Conservation (phyloP, 2,113 vertebrate species). For the Origma solitaria region DNA sequence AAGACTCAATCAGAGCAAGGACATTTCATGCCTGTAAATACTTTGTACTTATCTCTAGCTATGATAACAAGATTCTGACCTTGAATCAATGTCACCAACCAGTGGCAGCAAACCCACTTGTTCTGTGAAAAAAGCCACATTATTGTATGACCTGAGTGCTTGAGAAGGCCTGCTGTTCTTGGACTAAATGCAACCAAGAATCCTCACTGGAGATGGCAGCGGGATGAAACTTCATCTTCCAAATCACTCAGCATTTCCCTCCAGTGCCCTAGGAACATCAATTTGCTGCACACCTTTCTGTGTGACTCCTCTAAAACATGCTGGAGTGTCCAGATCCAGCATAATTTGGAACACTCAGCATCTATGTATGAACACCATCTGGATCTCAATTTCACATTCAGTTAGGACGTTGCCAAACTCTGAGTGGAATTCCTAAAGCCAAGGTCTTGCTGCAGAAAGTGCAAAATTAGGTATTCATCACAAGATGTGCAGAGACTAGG, state of each 20-base stretch:
- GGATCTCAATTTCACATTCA: neutral
- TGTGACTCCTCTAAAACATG: neutral
- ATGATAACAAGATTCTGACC: neutral
- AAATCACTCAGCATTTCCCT: neutral
- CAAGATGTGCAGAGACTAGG: neutral
- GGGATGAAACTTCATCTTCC: neutral
- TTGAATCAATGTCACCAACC: neutral
- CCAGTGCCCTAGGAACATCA: neutral
- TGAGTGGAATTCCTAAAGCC: neutral
- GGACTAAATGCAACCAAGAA: neutral
- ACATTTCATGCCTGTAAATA: neutral
- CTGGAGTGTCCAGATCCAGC: neutral
- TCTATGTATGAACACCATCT: neutral
- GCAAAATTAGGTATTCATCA: neutral
- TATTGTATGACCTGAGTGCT: neutral
- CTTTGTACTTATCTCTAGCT: accelerated
- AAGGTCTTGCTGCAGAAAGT: neutral
- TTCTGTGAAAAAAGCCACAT: neutral
- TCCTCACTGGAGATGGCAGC: neutral
- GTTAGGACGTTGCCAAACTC: neutral
- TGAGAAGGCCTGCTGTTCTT: neutral
- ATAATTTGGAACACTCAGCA: neutral
- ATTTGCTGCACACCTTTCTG: neutral
- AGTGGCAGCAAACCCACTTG: neutral
- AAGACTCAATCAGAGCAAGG: neutral